Evolutionary conservation across 1,140 invertebrate genomes (phyloP), one percentile per base, ranked within the genome.

Genomic region (Bombus ignitus): DNA sequence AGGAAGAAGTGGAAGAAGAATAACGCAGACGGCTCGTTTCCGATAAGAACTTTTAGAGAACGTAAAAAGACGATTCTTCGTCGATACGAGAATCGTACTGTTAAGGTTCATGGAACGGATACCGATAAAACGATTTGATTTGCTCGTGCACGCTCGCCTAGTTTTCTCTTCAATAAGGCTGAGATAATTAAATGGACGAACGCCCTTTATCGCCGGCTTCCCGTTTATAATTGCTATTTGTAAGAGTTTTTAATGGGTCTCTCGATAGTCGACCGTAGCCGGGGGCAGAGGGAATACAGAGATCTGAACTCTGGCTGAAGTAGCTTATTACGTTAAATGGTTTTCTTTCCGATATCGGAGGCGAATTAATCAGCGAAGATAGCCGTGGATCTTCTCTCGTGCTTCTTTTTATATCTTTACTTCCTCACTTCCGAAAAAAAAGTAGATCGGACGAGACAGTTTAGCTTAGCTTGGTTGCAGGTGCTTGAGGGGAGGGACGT

Each of bases 131-230:
- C 81, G 80, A 53, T 68, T 71, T 81, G 57, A 70, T 82, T 86
- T 57, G 70, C 37, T 57, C 73, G 62, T 42, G 44, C 65, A 65
- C 71, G 22, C 32, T 76, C 39, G 65, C 8, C 47, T 44, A 47
- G 77, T 73, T 70, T 74, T 44, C 47, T n/a, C 28, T 53, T 42
- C 70, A 73, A 74, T 59, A 47, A 79, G 57, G 13, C 68, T n/a
- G 18, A 79, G 75, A 87, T 84, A 87, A 87, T 87, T 87, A 78
- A 87, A 84, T 87, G 75, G 57, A 73, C 53, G 57, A 77, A 78
- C 68, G 62, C 57, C 72, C 70, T 68, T 66, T 68, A 74, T 81
- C 68, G 44, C 18, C n/a, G 77, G 83, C 78, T 81, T 81, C 57
- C 83, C 77, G 83, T 66, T 84, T 84, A 84, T 84, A 84, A 84